A percentile compares a stretch with the other conserved stretches of the same genome.
Conservation (phyloP, 2,888 invertebrate genomes). For the Podotricha telesiphe region DNA sequence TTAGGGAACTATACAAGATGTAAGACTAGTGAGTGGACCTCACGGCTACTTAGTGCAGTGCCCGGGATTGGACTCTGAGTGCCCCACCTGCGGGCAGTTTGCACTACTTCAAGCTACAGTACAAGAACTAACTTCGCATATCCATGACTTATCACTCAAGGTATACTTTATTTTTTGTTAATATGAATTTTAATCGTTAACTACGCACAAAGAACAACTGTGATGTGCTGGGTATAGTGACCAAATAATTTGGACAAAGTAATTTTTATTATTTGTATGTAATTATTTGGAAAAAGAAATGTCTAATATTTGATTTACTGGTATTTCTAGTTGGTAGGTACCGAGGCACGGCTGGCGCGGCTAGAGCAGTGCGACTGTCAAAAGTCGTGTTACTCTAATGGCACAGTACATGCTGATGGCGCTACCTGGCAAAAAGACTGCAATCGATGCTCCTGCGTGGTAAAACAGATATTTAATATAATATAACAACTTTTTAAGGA, state of each 20-base stretch:
- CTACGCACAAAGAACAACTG: neutral
- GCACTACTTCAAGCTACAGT: constrained; percentile 92
- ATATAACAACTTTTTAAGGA: neutral
- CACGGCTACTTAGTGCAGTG: constrained; percentile 94
- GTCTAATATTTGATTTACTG: neutral
- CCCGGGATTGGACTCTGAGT: constrained; percentile 92
- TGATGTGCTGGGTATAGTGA: neutral
- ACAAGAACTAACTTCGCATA: constrained; percentile 90
- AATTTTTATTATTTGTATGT: no score
- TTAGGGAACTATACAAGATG: constrained; percentile 94
- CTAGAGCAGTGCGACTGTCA: constrained; percentile 96
- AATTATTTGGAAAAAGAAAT: neutral
- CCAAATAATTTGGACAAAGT: neutral
- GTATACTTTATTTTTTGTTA: constrained; percentile 74
- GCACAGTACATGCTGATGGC: constrained; percentile 91
- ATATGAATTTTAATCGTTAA: neutral
- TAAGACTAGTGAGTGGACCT: constrained; percentile 92
- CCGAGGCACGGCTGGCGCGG: constrained; percentile 90
- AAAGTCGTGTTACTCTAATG: constrained; percentile 93
- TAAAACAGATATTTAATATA: constrained; percentile 65
- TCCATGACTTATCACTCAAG: constrained; percentile 92
- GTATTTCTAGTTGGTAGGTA: constrained; percentile 87
- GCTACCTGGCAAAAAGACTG: constrained; percentile 93
- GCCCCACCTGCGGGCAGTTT: constrained; percentile 96
- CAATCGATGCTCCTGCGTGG: constrained; percentile 94